Base-by-base conservation (phyloP, 2,888 invertebrate genomes). In the Thecocarcelia acutangulata region DNA sequence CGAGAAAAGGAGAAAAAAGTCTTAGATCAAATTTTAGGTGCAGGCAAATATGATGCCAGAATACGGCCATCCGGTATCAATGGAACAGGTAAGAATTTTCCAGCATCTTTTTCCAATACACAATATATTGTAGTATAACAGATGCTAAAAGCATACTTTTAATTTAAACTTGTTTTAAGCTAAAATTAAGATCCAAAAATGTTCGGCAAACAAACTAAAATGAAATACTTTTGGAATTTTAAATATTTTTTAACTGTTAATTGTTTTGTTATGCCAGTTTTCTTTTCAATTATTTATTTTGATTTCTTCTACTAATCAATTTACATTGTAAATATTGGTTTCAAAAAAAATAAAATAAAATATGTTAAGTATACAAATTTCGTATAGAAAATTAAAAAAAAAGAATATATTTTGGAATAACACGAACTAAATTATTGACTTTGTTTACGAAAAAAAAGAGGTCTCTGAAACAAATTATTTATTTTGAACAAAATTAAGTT, bases 1-100 rank as follows among this genome's bases (percentile, higher is more conserved):
- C 94, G 97, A 87, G 97, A 96, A 92, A 97, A 96, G 92, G 97
- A 97, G 92, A 97, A 97, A 91, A 95, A 97, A 92, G 96, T 97
- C 88, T 92, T 97, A 91, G 97, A 97, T 92, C 95, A 96, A 92
- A 97, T 97, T 91, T 93, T 97, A 89, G 97, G 97, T 84, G 96
- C 96, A 83, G 96, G 96, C 85, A 93, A 96, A 86, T 97, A 97
- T 93, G 97, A 97, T 92, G 97, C 97, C 85, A 93, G 97, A 89
- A 97, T 97, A 90, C 93, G 97, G 89, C 97, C 97, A 70, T 97
- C 97, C 73, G 97, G 97, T 87, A 95, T 96, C 91, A 97, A 97
- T 91, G 97, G 96, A 91, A 97, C 97, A 94, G 97, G 97, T 97
- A 93, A 94, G 89, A 83, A 61, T 64, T n/a, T 44, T 58, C 63